These are phyloP conservation scores for Onthophagus sagittarius DNA, from an alignment of 2,888 invertebrate species.

Conservation along the genomic window DNA sequence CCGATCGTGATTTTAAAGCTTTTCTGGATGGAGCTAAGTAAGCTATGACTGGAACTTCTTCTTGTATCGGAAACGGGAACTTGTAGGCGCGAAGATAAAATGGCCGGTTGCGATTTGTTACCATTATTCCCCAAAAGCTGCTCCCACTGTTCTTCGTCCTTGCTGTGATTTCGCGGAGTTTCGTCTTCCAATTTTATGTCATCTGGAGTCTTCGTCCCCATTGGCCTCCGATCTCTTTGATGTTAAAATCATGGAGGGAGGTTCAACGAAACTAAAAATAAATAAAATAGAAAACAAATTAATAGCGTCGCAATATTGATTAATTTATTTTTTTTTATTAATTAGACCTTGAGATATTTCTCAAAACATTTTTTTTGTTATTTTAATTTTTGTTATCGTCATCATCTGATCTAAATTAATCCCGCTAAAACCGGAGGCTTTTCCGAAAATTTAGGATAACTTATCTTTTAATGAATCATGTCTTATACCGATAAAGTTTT, in stretches of 20 bases:
- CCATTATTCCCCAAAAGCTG: constrained; percentile 25
- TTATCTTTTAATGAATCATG: not conserved
- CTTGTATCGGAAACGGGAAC: constrained; percentile 28
- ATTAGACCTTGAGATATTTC: not conserved
- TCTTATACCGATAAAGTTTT: not conserved
- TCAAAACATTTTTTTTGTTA: not conserved
- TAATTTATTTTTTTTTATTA: not conserved
- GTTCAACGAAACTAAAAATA: not conserved
- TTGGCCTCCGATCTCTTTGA: not conserved
- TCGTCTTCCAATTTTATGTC: constrained; percentile 27
- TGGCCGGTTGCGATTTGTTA: constrained; percentile 21
- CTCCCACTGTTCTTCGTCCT: constrained; percentile 27
- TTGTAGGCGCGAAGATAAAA: constrained; percentile 25
- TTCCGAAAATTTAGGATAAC: not conserved
- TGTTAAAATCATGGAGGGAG: not conserved
- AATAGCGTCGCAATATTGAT: not conserved
- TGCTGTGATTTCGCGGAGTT: constrained; percentile 14
- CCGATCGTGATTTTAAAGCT: constrained; percentile 25
- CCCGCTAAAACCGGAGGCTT: not conserved
- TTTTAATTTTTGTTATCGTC: not conserved
- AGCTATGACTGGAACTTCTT: constrained; percentile 27
- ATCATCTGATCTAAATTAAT: not conserved
- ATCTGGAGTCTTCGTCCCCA: constrained; percentile 17
- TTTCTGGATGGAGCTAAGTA: constrained; percentile 28
- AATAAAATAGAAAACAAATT: not conserved